Percentiles rank a stretch among this genome's conserved stretches.
Evolutionary conservation across 2,888 invertebrate species (phyloP).

Genomic region (Acronicta psi): DNA sequence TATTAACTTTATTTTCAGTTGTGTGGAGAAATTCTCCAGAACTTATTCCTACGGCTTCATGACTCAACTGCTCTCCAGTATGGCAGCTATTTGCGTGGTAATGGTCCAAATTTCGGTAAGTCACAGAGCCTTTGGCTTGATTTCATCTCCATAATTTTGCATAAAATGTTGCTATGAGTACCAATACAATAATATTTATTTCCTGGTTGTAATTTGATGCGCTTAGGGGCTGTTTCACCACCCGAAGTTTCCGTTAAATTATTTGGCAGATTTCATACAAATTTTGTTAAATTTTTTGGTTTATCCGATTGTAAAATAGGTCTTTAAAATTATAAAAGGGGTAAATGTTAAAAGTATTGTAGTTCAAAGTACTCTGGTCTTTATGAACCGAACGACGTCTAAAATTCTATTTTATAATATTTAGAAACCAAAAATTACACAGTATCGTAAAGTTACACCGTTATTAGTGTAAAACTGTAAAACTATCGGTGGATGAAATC

Average conservation of each 20-base stretch:
- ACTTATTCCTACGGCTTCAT: slow-evolving; percentile 86
- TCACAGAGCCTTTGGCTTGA: slow-evolving; percentile 39
- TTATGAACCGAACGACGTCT: no score
- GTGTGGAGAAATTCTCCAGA: slow-evolving; percentile 79
- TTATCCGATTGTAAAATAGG: no score
- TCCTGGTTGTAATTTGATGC: slow-evolving; percentile 1
- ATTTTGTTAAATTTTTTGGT: no score
- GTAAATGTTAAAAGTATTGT: background rate
- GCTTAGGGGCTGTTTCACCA: no score
- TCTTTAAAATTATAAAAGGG: no score
- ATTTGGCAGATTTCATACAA: no score
- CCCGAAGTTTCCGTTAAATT: no score
- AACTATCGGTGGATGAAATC: no score
- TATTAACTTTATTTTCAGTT: slow-evolving; percentile 65
- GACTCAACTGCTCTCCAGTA: slow-evolving; percentile 84
- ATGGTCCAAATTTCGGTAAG: slow-evolving; percentile 87
- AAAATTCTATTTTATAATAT: no score
- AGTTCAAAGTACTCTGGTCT: background rate
- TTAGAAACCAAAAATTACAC: no score
- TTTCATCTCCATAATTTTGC: slow-evolving; percentile 49
- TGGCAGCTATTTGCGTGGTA: slow-evolving; percentile 85
- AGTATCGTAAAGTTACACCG: no score
- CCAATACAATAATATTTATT: slow-evolving; percentile 14
- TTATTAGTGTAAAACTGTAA: no score
- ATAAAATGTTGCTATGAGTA: slow-evolving; percentile 28